Percentiles rank a stretch among this genome's conserved stretches.
Conservation (phyloP, 2,113 vertebrate species). For the Triplophysa dalaica region DNA sequence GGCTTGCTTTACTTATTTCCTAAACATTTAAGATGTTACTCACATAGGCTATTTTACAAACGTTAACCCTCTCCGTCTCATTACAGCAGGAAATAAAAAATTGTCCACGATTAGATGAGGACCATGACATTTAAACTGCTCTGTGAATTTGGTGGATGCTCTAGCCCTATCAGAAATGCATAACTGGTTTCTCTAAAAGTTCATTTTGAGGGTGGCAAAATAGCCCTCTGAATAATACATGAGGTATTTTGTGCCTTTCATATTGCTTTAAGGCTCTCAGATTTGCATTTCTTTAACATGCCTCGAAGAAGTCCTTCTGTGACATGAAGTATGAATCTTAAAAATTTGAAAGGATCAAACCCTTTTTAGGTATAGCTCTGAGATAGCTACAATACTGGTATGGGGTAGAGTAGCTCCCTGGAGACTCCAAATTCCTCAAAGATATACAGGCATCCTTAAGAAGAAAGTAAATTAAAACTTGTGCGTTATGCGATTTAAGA, state of each 20-base stretch:
- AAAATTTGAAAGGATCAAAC: slow-evolving; percentile 52
- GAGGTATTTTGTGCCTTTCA: slow-evolving; percentile 63
- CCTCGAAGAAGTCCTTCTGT: slow-evolving; percentile 57
- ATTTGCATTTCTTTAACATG: slow-evolving; percentile 62
- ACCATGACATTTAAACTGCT: slow-evolving; percentile 37
- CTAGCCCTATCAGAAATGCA: slow-evolving; percentile 56
- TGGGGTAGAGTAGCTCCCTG: slow-evolving; percentile 21
- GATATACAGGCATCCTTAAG: not conserved
- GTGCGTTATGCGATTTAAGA: slow-evolving; percentile 12
- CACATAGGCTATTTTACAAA: slow-evolving; percentile 6
- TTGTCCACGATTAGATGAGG: slow-evolving; percentile 41
- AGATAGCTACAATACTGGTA: slow-evolving; percentile 44
- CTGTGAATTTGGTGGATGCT: slow-evolving; percentile 49
- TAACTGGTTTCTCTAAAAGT: slow-evolving; percentile 50
- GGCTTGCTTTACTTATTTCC: not conserved
- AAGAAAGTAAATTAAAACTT: slow-evolving; percentile 16
- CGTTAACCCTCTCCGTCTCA: not conserved
- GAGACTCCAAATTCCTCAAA: slow-evolving; percentile 29
- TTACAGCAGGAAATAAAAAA: slow-evolving; percentile 36
- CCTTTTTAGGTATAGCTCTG: slow-evolving; percentile 43
- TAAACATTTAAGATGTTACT: not conserved
- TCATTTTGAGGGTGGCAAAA: slow-evolving; percentile 55
- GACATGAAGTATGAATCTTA: slow-evolving; percentile 57
- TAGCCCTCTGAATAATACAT: slow-evolving; percentile 68
- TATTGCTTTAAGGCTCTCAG: slow-evolving; percentile 61